These are phyloP conservation scores for Phoebastria nigripes DNA, from an alignment of 2,797 vertebrate species.

Conservation along the genomic window DNA sequence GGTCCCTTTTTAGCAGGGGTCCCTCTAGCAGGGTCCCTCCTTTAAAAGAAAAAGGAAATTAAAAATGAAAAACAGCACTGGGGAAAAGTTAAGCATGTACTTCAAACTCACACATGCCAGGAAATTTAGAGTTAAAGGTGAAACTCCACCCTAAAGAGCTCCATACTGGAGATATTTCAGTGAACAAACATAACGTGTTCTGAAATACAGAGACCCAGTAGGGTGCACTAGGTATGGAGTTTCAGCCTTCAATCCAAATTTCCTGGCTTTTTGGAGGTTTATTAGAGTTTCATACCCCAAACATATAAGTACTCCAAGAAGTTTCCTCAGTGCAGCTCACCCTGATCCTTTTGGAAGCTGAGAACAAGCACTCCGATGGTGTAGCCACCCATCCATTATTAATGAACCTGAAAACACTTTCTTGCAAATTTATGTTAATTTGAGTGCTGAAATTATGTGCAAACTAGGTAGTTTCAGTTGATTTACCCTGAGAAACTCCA, in stretches of 20 bases:
- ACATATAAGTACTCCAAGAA: constrained; percentile 11
- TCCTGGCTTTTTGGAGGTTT: constrained; percentile 43
- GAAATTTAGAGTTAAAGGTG: constrained; percentile 53
- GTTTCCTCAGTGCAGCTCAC: not conserved
- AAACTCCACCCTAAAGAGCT: constrained; percentile 19
- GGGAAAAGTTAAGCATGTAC: constrained; percentile 16
- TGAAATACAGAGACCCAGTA: constrained; percentile 34
- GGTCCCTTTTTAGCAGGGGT: constrained; percentile 32
- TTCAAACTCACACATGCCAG: constrained; percentile 21
- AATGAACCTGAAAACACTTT: constrained; percentile 26
- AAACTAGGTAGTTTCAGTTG: not conserved
- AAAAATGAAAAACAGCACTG: constrained; percentile 54
- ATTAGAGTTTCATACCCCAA: constrained; percentile 28
- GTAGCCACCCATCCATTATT: not conserved
- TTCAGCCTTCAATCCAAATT: constrained; percentile 43
- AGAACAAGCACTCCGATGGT: not conserved
- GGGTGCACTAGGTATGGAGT: constrained; percentile 20
- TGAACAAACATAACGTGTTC: not conserved
- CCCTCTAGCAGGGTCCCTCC: not conserved
- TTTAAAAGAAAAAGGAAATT: constrained; percentile 65
- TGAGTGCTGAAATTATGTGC: not conserved
- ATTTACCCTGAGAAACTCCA: not conserved
- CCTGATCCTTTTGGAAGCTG: not conserved
- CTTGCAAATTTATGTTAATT: constrained; percentile 33
- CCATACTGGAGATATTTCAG: not conserved